Conservation (phyloP, 1,140 invertebrate genomes). For the Dendrolimus punctatus region DNA sequence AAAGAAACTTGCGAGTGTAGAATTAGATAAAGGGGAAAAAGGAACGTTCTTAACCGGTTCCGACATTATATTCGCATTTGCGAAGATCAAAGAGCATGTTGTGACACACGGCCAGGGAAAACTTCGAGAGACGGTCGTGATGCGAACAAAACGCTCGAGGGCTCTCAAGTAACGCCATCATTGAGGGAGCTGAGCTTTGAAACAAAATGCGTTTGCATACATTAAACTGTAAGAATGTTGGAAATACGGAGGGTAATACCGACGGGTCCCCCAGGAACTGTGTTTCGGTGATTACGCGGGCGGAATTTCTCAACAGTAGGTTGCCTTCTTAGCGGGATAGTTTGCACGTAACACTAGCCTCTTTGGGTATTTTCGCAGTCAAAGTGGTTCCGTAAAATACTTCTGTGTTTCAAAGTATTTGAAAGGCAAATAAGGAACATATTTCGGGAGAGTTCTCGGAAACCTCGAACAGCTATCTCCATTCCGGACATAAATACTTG, state of each 20-base stretch:
- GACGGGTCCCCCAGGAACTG: constrained; percentile 44
- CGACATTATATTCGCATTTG: constrained; percentile 67
- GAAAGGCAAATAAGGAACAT: constrained; percentile 62
- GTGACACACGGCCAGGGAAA: constrained; percentile 50
- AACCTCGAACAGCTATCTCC: constrained; percentile 21
- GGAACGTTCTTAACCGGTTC: constrained; percentile 56
- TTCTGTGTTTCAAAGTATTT: constrained; percentile 59
- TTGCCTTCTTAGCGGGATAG: constrained; percentile 54
- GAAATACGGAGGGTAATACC: constrained; percentile 58
- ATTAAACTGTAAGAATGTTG: constrained; percentile 70
- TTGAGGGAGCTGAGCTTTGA: constrained; percentile 65
- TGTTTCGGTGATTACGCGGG: constrained; percentile 68
- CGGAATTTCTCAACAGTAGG: constrained; percentile 57
- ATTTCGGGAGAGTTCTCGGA: constrained; percentile 36
- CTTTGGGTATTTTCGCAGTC: constrained; percentile 53
- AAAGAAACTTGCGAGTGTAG: constrained; percentile 42
- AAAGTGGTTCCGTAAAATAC: constrained; percentile 45
- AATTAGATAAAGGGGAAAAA: constrained; percentile 43
- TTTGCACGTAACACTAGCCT: constrained; percentile 60
- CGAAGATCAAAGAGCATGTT: constrained; percentile 66
- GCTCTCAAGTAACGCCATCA: constrained; percentile 52
- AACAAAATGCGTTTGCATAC: constrained; percentile 72
- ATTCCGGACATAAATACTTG: constrained; percentile 34
- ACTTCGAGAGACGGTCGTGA: constrained; percentile 37
- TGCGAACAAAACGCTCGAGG: constrained; percentile 42